A percentile compares a stretch with the other conserved stretches of the same genome.
These are phyloP conservation scores for Trichoplusia ni DNA, from an alignment of 1,140 invertebrate genomes.

Conservation along the genomic window DNA sequence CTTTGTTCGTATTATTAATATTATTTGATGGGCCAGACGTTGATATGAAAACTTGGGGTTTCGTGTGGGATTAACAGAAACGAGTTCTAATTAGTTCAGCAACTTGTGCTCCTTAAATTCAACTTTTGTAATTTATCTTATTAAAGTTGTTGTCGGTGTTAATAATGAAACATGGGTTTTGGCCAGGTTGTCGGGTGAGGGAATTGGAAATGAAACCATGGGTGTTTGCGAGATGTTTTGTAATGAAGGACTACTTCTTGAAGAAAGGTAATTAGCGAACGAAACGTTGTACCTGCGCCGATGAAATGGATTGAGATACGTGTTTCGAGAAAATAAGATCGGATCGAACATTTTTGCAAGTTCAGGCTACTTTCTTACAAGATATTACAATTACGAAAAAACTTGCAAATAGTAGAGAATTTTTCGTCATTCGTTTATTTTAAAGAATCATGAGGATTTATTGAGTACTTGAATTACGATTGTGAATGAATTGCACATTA, in stretches of 20 bases:
- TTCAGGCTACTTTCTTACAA: conserved; percentile 24
- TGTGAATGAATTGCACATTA: background rate
- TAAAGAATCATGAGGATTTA: conserved; percentile 12
- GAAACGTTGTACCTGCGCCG: conserved; percentile 36
- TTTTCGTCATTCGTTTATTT: conserved; percentile 4
- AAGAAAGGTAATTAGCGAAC: conserved; percentile 42
- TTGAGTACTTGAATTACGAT: background rate
- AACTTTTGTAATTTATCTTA: conserved; percentile 19
- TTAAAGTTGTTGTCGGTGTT: background rate
- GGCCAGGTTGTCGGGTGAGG: background rate
- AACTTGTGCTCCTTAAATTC: conserved; percentile 21
- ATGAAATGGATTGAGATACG: conserved; percentile 22
- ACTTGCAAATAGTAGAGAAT: conserved; percentile 1
- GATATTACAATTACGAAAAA: conserved; percentile 5
- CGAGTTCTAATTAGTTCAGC: conserved; percentile 23
- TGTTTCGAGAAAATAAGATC: conserved; percentile 21
- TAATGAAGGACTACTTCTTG: conserved; percentile 28
- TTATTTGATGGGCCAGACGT: conserved; percentile 17
- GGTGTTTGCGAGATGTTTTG: conserved; percentile 18
- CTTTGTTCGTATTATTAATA: conserved; percentile 30
- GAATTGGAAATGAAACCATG: background rate
- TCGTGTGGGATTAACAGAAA: conserved; percentile 27
- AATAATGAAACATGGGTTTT: background rate
- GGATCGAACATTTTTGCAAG: conserved; percentile 7
- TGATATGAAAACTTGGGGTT: conserved; percentile 28